phyloP scores from a whole-genome alignment of 2,113 vertebrate species.

The Numida meleagris region DNA sequence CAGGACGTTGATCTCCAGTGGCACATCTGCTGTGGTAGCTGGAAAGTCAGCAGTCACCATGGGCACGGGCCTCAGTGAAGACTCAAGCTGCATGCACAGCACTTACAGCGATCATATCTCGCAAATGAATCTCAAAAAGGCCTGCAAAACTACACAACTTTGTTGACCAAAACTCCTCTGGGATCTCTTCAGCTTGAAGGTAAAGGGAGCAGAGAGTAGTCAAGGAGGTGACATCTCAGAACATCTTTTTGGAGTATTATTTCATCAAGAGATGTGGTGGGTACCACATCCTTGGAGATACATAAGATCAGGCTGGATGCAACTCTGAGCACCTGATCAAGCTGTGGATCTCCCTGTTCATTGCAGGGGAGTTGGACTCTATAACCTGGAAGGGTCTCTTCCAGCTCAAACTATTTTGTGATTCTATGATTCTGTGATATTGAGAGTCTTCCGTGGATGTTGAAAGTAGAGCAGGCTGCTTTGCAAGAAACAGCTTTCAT shows the following conservation, averaged over 20 bases:
- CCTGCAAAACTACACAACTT: not conserved
- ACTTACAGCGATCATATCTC: not conserved
- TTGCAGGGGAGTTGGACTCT: too few relatives aligned
- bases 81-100: fast-evolving
- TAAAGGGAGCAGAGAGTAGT: not conserved
- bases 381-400: too few relatives aligned
- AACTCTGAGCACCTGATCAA: too few relatives aligned
- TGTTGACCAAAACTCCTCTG: fast-evolving
- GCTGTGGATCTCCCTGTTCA: too few relatives aligned
- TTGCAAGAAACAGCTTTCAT: not conserved
- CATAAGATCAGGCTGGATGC: too few relatives aligned
- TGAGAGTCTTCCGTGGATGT: not conserved
- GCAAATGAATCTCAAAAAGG: fast-evolving
- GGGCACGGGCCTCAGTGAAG: fast-evolving
- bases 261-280: not conserved
- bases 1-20: not conserved
- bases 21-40: fast-evolving
- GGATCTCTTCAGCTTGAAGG: not conserved
- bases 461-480: not conserved
- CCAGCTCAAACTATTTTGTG: too few relatives aligned
- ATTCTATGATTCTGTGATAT: not conserved
- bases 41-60: fast-evolving
- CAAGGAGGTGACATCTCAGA: not conserved
- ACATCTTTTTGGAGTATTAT: not conserved
- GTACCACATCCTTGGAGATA: too few relatives aligned